Percentiles rank a stretch among this genome's conserved stretches.
phyloP scores from a whole-genome alignment of 2,888 invertebrate genomes.

The Lamellibrachia satsuma region DNA sequence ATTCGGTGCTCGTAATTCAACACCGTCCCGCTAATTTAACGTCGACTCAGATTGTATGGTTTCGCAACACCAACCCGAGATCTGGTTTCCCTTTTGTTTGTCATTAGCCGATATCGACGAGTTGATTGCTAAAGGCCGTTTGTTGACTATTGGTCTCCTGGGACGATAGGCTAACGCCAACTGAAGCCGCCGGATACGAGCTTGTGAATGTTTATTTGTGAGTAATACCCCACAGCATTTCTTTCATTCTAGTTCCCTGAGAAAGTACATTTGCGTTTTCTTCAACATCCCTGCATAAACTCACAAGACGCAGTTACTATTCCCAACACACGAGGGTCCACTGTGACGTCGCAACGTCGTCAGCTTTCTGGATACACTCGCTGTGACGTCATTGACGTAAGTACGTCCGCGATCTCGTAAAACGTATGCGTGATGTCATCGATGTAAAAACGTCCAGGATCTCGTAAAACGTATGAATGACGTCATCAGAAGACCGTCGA shows the following conservation, averaged over 20 bases:
- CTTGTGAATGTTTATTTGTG: background rate
- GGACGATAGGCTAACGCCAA: background rate
- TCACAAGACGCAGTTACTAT: too few relatives aligned
- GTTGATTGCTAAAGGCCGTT: background rate
- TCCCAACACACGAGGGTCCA: background rate
- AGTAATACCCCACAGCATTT: background rate
- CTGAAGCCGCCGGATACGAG: background rate
- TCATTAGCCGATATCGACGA: constrained; percentile 12
- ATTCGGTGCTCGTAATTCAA: background rate
- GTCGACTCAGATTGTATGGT: background rate
- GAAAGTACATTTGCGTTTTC: background rate
- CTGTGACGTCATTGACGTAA: background rate
- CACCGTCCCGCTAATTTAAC: constrained; percentile 17
- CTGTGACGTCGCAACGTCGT: background rate
- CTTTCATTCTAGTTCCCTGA: constrained; percentile 6
- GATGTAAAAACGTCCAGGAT: background rate
- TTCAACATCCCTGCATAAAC: background rate
- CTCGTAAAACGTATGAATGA: background rate
- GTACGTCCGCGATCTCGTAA: background rate
- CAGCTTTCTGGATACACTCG: background rate
- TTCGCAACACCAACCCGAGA: background rate
- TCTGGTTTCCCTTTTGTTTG: background rate
- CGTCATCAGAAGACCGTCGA: background rate
- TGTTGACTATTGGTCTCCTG: constrained; percentile 7
- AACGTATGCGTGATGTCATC: background rate